These are phyloP conservation scores for Patella pellucida DNA, from an alignment of 2,888 invertebrate species.

Conservation along the genomic window DNA sequence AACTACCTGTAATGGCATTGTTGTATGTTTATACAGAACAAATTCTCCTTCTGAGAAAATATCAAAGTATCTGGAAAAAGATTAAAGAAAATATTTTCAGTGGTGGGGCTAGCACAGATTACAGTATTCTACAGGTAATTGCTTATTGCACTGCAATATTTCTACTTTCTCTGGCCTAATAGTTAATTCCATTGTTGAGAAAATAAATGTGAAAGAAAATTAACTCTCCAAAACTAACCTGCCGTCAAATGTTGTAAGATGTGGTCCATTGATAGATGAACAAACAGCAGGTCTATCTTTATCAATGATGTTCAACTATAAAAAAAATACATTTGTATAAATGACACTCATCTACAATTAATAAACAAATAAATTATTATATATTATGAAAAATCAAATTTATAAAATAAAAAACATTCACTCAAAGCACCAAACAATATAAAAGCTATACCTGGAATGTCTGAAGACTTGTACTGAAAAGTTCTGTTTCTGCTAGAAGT, in stretches of 20 bases:
- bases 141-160: conserved; percentile 1
- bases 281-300: conserved; percentile 32
- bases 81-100: background rate
- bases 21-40: conserved; percentile 46
- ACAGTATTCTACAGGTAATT: background rate
- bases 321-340: conserved; percentile 1
- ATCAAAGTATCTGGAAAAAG: conserved; percentile 35
- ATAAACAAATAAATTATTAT: too few species aligned
- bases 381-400: background rate
- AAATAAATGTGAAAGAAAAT: too few species aligned
- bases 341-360: background rate
- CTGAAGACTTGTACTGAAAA: conserved; percentile 16
- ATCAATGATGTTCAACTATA: conserved; percentile 30
- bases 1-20: conserved; percentile 44
- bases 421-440: too few species aligned
- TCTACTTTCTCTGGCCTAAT: conserved; percentile 12
- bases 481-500: background rate
- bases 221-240: conserved; percentile 16
- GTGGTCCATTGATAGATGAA: conserved; percentile 29
- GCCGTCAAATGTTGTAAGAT: conserved; percentile 36
- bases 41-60: conserved; percentile 42
- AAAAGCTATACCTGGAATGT: conserved; percentile 22
- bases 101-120: background rate
- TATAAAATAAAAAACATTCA: background rate
- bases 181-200: too few species aligned